Percentiles rank a stretch among this genome's conserved stretches.
Evolutionary conservation across 2,888 invertebrate genomes (phyloP).

Genomic region (Oxystoma pomonae): DNA sequence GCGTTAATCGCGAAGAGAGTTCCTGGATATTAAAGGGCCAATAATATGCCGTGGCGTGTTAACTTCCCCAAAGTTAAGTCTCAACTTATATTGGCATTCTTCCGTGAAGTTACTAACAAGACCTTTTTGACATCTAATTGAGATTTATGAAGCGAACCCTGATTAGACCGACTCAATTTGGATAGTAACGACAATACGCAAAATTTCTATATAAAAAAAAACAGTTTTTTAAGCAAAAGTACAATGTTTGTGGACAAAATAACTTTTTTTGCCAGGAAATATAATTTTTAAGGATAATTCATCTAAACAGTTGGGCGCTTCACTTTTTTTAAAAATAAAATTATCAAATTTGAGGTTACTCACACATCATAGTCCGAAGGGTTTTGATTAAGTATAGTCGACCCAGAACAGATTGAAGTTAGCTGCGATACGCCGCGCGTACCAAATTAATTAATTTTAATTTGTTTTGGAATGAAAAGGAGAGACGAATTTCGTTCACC

Average conservation of each 20-base stretch:
- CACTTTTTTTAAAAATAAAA: no score
- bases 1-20: no score
- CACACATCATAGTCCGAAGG: background rate
- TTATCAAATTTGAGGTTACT: no score
- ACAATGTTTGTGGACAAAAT: no score
- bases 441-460: background rate
- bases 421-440: background rate
- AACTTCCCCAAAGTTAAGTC: background rate
- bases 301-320: no score
- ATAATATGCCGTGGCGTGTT: background rate
- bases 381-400: background rate
- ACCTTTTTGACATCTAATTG: slow-evolving; percentile 4
- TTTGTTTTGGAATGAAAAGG: background rate
- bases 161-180: background rate
- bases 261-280: no score
- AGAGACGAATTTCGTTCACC: background rate
- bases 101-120: slow-evolving; percentile 1
- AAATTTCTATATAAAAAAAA: no score
- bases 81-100: slow-evolving; percentile 4
- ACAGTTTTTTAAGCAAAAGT: no score
- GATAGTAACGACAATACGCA: background rate
- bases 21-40: background rate
- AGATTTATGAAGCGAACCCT: slow-evolving; percentile 1
- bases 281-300: no score
- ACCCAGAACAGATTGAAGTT: background rate